phyloP scores from a whole-genome alignment of 2,113 vertebrate species.

The Phalacrocorax aristotelis region DNA sequence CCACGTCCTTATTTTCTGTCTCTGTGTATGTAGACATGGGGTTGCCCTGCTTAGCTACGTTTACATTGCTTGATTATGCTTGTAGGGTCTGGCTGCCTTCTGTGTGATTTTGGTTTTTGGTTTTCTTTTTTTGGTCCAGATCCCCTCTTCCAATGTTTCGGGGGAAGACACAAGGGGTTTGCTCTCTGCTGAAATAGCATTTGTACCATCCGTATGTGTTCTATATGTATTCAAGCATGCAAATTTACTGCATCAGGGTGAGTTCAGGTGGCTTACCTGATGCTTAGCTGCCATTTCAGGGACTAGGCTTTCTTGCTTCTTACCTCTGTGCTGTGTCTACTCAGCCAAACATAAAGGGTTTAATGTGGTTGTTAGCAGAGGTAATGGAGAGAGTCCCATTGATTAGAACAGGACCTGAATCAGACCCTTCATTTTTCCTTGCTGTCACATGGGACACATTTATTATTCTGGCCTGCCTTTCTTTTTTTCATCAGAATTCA shows the following conservation, averaged over 20 bases:
- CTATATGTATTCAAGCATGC: background rate
- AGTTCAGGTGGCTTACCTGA: slow-evolving; percentile 36
- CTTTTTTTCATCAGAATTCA: slow-evolving; percentile 64
- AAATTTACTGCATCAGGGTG: background rate
- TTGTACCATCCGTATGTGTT: background rate
- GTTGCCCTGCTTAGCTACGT: background rate
- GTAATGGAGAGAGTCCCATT: background rate
- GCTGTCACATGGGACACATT: slow-evolving; percentile 53
- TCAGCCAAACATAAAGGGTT: slow-evolving; percentile 9
- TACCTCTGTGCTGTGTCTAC: slow-evolving; percentile 53
- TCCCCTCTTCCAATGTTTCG: background rate
- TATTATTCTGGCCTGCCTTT: slow-evolving; percentile 35
- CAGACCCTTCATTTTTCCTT: slow-evolving; percentile 38
- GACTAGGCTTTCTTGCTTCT: slow-evolving; percentile 51
- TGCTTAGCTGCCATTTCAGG: slow-evolving; percentile 49
- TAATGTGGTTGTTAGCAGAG: slow-evolving; percentile 19
- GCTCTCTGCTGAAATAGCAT: background rate
- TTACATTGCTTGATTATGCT: background rate
- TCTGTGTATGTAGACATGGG: background rate
- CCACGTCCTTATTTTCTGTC: background rate
- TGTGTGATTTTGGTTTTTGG: background rate
- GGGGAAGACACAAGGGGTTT: background rate
- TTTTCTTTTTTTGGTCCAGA: background rate
- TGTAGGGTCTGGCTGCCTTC: background rate
- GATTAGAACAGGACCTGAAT: slow-evolving; percentile 35